Conservation (phyloP, 35 echinoderm and acorn worm species). For the Ptychodera flava region DNA sequence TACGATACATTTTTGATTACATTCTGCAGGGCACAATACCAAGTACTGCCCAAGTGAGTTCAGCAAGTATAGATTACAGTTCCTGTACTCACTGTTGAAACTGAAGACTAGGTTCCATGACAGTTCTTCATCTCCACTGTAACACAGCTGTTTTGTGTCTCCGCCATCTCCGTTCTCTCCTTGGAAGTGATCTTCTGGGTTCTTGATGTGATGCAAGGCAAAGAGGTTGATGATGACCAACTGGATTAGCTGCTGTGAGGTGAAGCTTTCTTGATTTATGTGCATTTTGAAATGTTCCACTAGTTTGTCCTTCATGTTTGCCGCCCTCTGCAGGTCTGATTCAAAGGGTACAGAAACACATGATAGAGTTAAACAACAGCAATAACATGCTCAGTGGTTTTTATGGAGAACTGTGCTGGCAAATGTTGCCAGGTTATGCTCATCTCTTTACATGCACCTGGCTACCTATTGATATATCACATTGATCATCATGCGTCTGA, state of each 20-base stretch:
- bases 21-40: too few relatives aligned
- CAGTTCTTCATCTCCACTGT: background rate
- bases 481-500: too few relatives aligned
- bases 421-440: too few relatives aligned
- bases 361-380: too few relatives aligned
- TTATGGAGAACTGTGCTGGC: too few relatives aligned
- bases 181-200: background rate
- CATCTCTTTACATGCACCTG: too few relatives aligned
- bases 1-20: too few relatives aligned
- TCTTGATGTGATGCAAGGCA: conserved; percentile 67
- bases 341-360: too few relatives aligned
- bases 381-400: too few relatives aligned
- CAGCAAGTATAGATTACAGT: too few relatives aligned
- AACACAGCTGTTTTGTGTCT: background rate
- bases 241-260: conserved; percentile 84
- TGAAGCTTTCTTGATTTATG: conserved; percentile 72
- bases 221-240: conserved; percentile 95
- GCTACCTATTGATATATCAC: too few relatives aligned
- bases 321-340: conserved; percentile 87
- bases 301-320: conserved; percentile 86
- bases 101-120: background rate
- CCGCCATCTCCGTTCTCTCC: background rate
- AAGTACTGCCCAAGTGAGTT: too few relatives aligned
- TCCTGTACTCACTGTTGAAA: background rate
- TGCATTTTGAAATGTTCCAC: conserved; percentile 94